These are phyloP conservation scores for Icerya purchasi DNA, from an alignment of 2,888 invertebrate genomes.

Conservation along the genomic window DNA sequence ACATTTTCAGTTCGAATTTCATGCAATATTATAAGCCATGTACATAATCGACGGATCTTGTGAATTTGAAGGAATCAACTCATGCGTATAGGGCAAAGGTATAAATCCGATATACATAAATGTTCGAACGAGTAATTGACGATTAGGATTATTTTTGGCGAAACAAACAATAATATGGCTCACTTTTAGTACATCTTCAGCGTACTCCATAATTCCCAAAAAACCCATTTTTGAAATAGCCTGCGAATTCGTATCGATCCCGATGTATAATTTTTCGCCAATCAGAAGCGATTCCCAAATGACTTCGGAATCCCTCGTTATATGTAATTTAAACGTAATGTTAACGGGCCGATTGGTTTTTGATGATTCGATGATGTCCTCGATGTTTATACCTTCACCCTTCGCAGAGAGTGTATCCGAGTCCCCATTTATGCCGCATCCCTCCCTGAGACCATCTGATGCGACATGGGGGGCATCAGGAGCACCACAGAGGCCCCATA, in stretches of 20 bases:
- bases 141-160: slow-evolving; percentile 60
- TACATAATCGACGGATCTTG: slow-evolving; percentile 37
- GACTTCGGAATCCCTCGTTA: slow-evolving; percentile 49
- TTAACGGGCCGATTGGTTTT: slow-evolving; percentile 45
- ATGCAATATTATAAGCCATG: slow-evolving; percentile 33
- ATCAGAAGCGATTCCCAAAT: slow-evolving; percentile 69
- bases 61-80: slow-evolving; percentile 43
- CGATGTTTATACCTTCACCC: slow-evolving; percentile 24
- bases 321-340: slow-evolving; percentile 51
- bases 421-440: slow-evolving; percentile 43
- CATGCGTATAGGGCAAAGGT: slow-evolving; percentile 61
- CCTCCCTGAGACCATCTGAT: slow-evolving; percentile 33
- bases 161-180: slow-evolving; percentile 58
- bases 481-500: slow-evolving; percentile 97
- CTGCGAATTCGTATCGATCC: slow-evolving; percentile 40
- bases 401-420: slow-evolving; percentile 17
- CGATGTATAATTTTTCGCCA: slow-evolving; percentile 63
- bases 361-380: slow-evolving; percentile 37
- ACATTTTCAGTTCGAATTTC: too few species aligned
- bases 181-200: slow-evolving; percentile 76
- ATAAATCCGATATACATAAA: slow-evolving; percentile 95
- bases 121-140: slow-evolving; percentile 68
- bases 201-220: slow-evolving; percentile 80
- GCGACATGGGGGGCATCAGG: slow-evolving; percentile 95
- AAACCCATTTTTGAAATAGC: slow-evolving; percentile 90